Evolutionary conservation across 2,113 vertebrate species (phyloP).

Genomic region (Tragelaphus scriptus): DNA sequence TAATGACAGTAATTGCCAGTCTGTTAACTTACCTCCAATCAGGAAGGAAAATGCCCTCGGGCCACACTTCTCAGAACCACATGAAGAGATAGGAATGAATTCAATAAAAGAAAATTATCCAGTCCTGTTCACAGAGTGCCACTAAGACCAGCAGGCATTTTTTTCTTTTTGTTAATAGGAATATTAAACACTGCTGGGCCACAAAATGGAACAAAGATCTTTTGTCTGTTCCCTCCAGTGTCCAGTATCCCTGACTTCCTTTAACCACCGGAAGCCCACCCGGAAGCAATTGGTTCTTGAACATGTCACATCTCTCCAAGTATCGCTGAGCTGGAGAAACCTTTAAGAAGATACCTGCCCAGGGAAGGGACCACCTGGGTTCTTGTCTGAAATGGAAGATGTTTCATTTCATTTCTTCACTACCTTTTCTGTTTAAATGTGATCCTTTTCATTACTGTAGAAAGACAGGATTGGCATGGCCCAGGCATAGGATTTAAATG

Average conservation of each 20-base stretch:
- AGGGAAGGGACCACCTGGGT: background rate
- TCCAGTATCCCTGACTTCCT: background rate
- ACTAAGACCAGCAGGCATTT: background rate
- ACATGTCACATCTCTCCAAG: no score
- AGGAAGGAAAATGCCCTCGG: constrained; percentile 52
- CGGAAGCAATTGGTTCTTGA: background rate
- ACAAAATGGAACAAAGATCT: background rate
- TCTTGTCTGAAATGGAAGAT: background rate
- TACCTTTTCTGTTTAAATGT: background rate
- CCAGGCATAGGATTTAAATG: background rate
- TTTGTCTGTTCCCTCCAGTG: background rate
- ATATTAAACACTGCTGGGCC: background rate
- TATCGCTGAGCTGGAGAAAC: background rate
- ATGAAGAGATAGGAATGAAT: background rate
- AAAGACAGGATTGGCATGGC: background rate
- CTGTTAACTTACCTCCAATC: constrained; percentile 35
- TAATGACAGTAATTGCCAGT: constrained; percentile 41
- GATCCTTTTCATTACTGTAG: background rate
- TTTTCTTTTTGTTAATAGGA: background rate
- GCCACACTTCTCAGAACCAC: constrained; percentile 54
- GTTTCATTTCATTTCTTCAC: background rate
- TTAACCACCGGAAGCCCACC: background rate
- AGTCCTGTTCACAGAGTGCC: background rate
- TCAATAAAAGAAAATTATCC: background rate
- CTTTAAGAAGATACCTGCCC: background rate